Percentiles rank a stretch among this genome's conserved stretches.
phyloP scores from a whole-genome alignment of 2,888 invertebrate species.

The Epsilonema sp. region DNA sequence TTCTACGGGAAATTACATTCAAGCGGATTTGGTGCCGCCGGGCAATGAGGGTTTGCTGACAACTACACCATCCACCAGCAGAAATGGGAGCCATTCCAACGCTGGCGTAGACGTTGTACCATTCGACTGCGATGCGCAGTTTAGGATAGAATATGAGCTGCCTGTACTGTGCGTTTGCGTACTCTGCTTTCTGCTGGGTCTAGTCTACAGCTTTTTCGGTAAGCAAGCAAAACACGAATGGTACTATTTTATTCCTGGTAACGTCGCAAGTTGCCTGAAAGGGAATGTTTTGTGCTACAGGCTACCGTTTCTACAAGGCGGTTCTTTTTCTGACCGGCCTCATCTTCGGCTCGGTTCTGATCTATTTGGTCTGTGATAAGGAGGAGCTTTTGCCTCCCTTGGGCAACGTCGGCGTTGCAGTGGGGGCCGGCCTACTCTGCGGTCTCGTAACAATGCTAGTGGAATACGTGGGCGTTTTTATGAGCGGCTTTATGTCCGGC shows the following conservation, averaged over 20 bases:
- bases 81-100: no score
- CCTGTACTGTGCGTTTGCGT: slow-evolving; percentile 46
- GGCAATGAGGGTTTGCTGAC: no score
- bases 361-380: slow-evolving; percentile 58
- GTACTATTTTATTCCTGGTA: no score
- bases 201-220: slow-evolving; percentile 65
- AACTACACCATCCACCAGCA: no score
- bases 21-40: no score
- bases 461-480: slow-evolving; percentile 58
- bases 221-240: slow-evolving; percentile 31
- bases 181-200: slow-evolving; percentile 55
- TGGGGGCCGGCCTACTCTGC: slow-evolving; percentile 52
- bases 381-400: slow-evolving; percentile 45
- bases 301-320: slow-evolving; percentile 67
- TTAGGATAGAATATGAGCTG: slow-evolving; percentile 42
- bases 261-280: no score
- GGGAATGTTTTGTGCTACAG: slow-evolving; percentile 42
- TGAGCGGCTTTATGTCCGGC: slow-evolving; percentile 57
- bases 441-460: slow-evolving; percentile 61
- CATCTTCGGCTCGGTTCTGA: slow-evolving; percentile 58
- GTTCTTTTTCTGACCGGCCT: slow-evolving; percentile 70
- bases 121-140: neutral
- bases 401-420: slow-evolving; percentile 42
- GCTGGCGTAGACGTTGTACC: no score
- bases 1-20: no score